These are phyloP conservation scores for Cnemophilus loriae DNA, from an alignment of 2,113 vertebrate genomes.

Conservation along the genomic window DNA sequence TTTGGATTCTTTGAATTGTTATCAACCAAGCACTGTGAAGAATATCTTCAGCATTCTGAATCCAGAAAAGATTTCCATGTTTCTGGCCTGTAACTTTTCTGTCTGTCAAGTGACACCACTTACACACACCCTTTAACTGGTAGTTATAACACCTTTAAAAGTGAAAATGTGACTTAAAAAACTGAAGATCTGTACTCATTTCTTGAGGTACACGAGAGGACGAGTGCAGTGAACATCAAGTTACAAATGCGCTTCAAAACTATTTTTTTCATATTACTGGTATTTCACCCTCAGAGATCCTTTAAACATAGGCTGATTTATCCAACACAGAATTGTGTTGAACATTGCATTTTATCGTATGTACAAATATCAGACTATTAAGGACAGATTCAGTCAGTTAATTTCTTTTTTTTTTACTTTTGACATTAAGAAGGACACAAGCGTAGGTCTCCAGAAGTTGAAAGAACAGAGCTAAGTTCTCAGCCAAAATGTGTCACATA, in stretches of 20 bases:
- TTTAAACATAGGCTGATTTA: not conserved
- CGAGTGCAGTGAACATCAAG: not conserved
- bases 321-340: not conserved
- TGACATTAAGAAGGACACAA: constrained; percentile 2
- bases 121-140: not conserved
- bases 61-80: not conserved
- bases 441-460: constrained; percentile 21
- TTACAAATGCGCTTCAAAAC: not conserved
- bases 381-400: not conserved
- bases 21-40: not conserved
- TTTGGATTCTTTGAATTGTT: not conserved
- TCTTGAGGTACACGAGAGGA: not conserved
- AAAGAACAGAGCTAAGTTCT: constrained; percentile 12
- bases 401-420: not conserved
- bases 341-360: not conserved
- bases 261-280: not conserved
- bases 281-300: not conserved
- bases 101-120: not conserved
- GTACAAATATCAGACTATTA: not conserved
- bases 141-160: not conserved
- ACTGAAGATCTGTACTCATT: not conserved
- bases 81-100: not conserved
- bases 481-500: constrained; percentile 10
- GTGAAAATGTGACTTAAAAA: not conserved
- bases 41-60: not conserved